A percentile compares a stretch with the other conserved stretches of the same genome.
Conservation (phyloP, 2,797 vertebrate genomes). For the Sebastes elongatus region DNA sequence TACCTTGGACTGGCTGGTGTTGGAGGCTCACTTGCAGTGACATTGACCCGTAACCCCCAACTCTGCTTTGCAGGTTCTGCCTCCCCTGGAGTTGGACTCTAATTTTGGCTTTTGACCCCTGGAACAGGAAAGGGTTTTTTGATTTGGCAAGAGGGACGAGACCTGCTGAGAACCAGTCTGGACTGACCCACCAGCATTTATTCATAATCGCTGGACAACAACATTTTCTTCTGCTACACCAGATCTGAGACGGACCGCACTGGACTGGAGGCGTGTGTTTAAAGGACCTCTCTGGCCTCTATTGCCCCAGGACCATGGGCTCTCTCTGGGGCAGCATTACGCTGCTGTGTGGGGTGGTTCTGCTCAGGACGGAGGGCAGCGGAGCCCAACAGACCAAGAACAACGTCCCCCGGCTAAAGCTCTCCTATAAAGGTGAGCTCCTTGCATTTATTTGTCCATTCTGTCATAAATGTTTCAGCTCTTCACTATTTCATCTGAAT, state of each 20-base stretch:
- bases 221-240: conserved; percentile 28
- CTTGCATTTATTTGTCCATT: background rate
- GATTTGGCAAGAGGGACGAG: conserved; percentile 28
- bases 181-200: conserved; percentile 41
- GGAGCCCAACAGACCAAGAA: conserved; percentile 87
- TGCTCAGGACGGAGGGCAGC: conserved; percentile 73
- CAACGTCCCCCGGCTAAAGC: conserved; percentile 92
- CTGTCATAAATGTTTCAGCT: background rate
- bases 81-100: conserved; percentile 63
- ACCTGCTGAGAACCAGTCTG: conserved; percentile 53
- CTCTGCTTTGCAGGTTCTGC: conserved; percentile 63
- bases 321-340: conserved; percentile 84
- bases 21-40: conserved; percentile 45
- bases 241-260: conserved; percentile 33
- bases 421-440: conserved; percentile 94
- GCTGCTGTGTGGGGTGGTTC: conserved; percentile 86
- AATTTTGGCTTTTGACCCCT: conserved; percentile 70
- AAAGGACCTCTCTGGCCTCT: conserved; percentile 60
- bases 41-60: conserved; percentile 59
- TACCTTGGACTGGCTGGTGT: conserved; percentile 16
- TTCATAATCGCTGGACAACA: conserved; percentile 30
- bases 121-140: conserved; percentile 50
- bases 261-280: conserved; percentile 54
- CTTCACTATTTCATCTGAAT: background rate
- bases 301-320: conserved; percentile 88